These are phyloP conservation scores for Philopedon plagiatum DNA, from an alignment of 2,888 invertebrate genomes.

Conservation along the genomic window DNA sequence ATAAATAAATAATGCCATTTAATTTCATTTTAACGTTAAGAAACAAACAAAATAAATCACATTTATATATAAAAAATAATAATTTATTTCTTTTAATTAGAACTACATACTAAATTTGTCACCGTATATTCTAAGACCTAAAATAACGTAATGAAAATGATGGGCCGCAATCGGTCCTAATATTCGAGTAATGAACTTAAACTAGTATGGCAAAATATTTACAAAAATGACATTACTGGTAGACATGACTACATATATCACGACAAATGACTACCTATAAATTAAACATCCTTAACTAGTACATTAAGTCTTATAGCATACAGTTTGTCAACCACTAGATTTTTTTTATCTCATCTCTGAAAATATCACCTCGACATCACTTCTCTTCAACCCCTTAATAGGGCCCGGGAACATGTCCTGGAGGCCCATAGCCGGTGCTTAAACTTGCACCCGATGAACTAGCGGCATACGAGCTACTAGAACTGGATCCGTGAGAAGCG, in stretches of 20 bases:
- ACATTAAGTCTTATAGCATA: slow-evolving; percentile 10
- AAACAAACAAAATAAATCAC: neutral
- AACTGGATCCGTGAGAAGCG: slow-evolving; percentile 39
- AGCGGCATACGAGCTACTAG: slow-evolving; percentile 44
- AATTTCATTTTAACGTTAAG: neutral
- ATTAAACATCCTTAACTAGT: neutral
- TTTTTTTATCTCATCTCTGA: neutral
- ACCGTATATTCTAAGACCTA: slow-evolving; percentile 40
- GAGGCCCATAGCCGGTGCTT: slow-evolving; percentile 63
- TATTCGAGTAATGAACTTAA: neutral
- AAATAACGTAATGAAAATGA: slow-evolving; percentile 5
- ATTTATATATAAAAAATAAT: slow-evolving; percentile 28
- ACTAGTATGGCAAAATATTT: slow-evolving; percentile 30
- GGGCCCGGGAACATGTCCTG: slow-evolving; percentile 61
- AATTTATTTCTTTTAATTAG: slow-evolving; percentile 42
- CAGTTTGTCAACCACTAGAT: slow-evolving; percentile 28
- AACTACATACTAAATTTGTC: slow-evolving; percentile 44
- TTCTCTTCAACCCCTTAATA: slow-evolving; percentile 29
- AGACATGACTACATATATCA: slow-evolving; percentile 21
- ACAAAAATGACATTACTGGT: slow-evolving; percentile 16
- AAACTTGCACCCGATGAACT: slow-evolving; percentile 49
- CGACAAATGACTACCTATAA: slow-evolving; percentile 2
- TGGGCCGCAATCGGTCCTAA: neutral
- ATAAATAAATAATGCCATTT: neutral
- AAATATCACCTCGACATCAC: slow-evolving; percentile 40